Evolutionary conservation across 2,113 vertebrate genomes (phyloP).

Genomic region (Sardina pilchardus): DNA sequence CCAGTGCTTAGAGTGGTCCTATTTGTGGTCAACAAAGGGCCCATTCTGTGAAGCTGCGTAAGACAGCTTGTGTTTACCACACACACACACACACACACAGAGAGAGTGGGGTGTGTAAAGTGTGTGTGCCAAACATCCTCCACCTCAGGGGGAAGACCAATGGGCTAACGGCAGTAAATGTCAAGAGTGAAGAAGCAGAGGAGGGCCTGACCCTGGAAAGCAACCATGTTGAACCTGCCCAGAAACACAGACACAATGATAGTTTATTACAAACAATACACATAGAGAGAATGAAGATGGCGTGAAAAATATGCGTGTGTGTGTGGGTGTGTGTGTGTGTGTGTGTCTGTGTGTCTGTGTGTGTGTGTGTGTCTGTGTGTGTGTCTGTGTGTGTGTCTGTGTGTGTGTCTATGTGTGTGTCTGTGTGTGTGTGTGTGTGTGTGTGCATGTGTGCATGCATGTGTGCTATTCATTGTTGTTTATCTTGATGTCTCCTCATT

Average conservation of each 20-base stretch:
- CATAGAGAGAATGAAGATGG: neutral
- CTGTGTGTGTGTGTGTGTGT: too few species aligned
- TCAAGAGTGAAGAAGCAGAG: neutral
- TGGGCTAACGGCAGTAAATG: neutral
- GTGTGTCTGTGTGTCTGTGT: too few species aligned
- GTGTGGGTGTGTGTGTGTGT: too few species aligned
- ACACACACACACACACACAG: neutral
- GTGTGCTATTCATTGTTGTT: neutral
- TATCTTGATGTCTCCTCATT: neutral
- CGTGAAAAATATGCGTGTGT: too few species aligned
- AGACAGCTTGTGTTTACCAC: neutral
- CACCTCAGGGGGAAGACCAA: neutral
- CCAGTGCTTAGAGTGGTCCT: neutral
- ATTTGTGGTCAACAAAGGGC: neutral
- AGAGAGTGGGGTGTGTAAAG: neutral
- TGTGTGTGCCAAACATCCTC: neutral
- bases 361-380: too few species aligned
- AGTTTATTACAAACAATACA: too few species aligned
- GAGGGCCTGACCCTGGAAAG: neutral
- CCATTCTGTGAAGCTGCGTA: neutral
- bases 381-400: too few species aligned
- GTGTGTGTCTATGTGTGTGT: too few species aligned
- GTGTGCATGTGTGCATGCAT: too few species aligned
- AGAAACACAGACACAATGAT: neutral
- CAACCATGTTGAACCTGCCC: neutral